A percentile compares a stretch with the other conserved stretches of the same genome.
These are phyloP conservation scores for Cyclophora albipunctata DNA, from an alignment of 2,888 invertebrate species.

Conservation along the genomic window DNA sequence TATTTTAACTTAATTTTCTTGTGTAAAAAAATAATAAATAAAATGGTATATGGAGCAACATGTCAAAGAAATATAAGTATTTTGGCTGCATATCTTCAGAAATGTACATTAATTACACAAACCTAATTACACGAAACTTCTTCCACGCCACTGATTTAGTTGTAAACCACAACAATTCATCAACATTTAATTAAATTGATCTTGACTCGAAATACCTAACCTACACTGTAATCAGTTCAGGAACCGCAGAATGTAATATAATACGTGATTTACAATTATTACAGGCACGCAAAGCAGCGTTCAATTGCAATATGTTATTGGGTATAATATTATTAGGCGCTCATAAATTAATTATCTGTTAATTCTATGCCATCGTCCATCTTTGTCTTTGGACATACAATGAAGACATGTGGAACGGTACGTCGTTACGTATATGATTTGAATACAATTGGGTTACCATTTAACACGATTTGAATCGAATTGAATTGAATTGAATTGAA, in stretches of 20 bases:
- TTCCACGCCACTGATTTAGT: background rate
- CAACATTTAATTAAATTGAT: background rate
- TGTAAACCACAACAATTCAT: background rate
- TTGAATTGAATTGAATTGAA: too few species aligned
- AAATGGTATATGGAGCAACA: too few species aligned
- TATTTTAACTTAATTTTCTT: too few species aligned
- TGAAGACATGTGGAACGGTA: conserved; percentile 13
- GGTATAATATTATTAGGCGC: conserved; percentile 29
- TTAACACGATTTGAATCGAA: too few species aligned
- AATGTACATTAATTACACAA: too few species aligned
- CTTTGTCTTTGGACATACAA: conserved; percentile 29
- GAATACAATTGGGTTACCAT: too few species aligned
- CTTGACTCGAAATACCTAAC: background rate
- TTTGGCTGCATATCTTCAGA: too few species aligned
- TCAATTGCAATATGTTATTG: conserved; percentile 43
- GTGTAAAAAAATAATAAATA: too few species aligned
- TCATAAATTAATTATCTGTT: conserved; percentile 66
- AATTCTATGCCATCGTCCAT: conserved; percentile 48
- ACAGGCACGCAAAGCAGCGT: conserved; percentile 29
- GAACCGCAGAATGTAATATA: conserved; percentile 19
- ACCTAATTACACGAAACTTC: background rate
- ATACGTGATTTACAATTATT: conserved; percentile 32
- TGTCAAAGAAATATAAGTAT: too few species aligned
- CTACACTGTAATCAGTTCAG: conserved; percentile 9
- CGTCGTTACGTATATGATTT: too few species aligned